Conservation (phyloP, 2,888 invertebrate species). For the Athalia circularis region DNA sequence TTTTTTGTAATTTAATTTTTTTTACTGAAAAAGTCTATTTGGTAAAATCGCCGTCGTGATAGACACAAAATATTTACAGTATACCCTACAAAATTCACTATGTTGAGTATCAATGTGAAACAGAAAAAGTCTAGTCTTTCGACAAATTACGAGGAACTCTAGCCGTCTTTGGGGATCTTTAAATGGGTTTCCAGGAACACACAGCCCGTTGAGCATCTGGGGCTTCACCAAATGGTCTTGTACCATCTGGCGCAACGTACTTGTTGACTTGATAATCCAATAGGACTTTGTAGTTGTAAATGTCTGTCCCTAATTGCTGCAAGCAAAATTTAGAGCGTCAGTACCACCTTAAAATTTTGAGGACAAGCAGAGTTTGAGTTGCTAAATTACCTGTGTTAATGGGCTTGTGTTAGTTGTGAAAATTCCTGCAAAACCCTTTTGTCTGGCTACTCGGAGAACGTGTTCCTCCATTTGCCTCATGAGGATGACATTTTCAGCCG, state of each 20-base stretch:
- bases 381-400: constrained; percentile 83
- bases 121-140: constrained; percentile 16
- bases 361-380: not conserved
- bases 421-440: constrained; percentile 82
- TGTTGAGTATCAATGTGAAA: constrained; percentile 24
- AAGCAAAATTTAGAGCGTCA: constrained; percentile 55
- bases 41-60: not conserved
- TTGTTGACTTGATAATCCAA: constrained; percentile 88
- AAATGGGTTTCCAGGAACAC: constrained; percentile 85
- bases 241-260: constrained; percentile 83
- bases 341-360: not conserved
- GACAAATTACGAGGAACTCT: not conserved
- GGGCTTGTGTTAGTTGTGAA: constrained; percentile 93
- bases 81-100: not conserved
- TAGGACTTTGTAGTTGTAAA: constrained; percentile 86
- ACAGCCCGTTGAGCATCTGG: constrained; percentile 86
- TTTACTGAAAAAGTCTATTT: not conserved
- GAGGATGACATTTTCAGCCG: constrained; percentile 86
- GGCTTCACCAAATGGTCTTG: constrained; percentile 84
- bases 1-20: not conserved
- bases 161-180: constrained; percentile 21
- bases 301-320: constrained; percentile 88
- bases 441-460: constrained; percentile 81
- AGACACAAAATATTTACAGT: constrained; percentile 35
- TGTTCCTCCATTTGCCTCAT: constrained; percentile 88